A percentile compares a stretch with the other conserved stretches of the same genome.
Evolutionary conservation across 2,113 vertebrate genomes (phyloP).

Genomic region (Edolisoma coerulescens): DNA sequence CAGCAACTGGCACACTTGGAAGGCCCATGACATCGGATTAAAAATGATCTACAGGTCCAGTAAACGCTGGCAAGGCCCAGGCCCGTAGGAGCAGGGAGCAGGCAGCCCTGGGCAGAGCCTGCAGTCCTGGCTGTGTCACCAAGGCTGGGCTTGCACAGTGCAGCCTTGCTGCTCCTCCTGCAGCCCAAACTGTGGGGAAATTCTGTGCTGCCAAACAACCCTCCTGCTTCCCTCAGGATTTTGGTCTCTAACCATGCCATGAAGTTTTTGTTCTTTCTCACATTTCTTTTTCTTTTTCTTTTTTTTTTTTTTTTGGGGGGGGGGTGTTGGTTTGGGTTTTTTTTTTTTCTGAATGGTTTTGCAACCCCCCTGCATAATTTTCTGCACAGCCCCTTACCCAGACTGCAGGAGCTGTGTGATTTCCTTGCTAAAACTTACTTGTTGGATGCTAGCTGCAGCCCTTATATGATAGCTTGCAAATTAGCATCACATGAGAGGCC

Average conservation of each 20-base stretch:
- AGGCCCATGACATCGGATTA: background rate
- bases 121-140: background rate
- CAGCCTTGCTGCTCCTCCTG: background rate
- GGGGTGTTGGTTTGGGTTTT: no score
- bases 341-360: background rate
- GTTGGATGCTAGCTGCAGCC: background rate
- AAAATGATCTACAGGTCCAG: background rate
- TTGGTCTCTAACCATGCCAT: background rate
- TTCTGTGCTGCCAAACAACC: background rate
- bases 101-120: background rate
- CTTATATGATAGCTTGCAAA: rapidly evolving
- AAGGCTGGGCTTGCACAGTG: background rate
- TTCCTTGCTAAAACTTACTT: background rate
- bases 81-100: background rate
- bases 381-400: background rate
- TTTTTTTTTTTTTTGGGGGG: background rate
- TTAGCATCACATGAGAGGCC: background rate
- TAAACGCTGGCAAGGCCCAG: background rate
- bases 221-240: background rate
- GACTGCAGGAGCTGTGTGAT: background rate
- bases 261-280: background rate
- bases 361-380: background rate
- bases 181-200: background rate
- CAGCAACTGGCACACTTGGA: background rate
- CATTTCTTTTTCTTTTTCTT: background rate